Evolutionary conservation across 2,113 vertebrate genomes (phyloP).

Genomic region (Toxostoma redivivum): DNA sequence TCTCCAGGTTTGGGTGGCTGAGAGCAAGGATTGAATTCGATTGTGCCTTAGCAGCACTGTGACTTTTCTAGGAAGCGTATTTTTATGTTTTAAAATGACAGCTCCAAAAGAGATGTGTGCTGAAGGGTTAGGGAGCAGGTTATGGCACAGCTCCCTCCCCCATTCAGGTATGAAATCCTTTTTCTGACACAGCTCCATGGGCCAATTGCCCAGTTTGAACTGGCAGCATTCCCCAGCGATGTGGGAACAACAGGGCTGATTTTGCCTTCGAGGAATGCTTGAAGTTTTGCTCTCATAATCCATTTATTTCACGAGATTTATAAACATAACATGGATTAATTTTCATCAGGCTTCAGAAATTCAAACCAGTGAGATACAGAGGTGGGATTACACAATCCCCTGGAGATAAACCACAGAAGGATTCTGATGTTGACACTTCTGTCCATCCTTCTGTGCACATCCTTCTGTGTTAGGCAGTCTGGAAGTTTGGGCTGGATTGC

Average conservation of each 20-base stretch:
- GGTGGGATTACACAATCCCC: no score
- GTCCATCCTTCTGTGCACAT: fast-evolving
- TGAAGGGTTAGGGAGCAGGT: not conserved
- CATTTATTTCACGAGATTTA: not conserved
- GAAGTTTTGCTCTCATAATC: not conserved
- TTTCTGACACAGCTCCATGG: not conserved
- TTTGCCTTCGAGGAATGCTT: not conserved
- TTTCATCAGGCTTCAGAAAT: not conserved
- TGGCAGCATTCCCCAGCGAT: not conserved
- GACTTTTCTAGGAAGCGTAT: not conserved
- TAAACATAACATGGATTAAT: not conserved
- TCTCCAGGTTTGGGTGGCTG: not conserved
- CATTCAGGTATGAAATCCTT: not conserved
- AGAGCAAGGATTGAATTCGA: conserved; percentile 1
- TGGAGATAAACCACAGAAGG: not conserved
- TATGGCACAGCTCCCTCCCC: not conserved
- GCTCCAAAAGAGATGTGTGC: not conserved
- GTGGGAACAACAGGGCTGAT: not conserved
- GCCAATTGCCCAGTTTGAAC: not conserved
- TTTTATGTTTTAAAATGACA: not conserved
- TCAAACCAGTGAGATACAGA: no score
- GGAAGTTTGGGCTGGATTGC: not conserved
- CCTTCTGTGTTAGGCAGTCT: fast-evolving
- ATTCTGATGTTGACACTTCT: fast-evolving
- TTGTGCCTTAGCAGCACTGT: not conserved